These are phyloP conservation scores for Aldrovandia affinis DNA, from an alignment of 2,797 vertebrate species.

Conservation along the genomic window DNA sequence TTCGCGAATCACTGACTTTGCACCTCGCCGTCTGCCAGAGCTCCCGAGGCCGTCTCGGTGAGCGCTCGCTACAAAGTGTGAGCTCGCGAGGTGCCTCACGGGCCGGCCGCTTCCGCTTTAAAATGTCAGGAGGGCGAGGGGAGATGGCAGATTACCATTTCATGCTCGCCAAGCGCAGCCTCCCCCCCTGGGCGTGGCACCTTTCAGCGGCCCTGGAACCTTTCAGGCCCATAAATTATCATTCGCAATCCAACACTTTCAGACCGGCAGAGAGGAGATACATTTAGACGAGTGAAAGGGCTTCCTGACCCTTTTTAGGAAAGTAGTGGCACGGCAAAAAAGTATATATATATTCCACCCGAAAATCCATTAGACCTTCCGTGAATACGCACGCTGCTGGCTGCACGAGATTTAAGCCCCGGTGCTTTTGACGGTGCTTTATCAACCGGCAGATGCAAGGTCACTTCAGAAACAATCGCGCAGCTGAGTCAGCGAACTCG, in stretches of 20 bases:
- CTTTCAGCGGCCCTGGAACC: neutral
- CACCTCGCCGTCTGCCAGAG: neutral
- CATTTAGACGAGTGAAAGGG: constrained; percentile 8
- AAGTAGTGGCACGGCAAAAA: neutral
- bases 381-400: neutral
- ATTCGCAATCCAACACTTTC: constrained; percentile 6
- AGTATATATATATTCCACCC: neutral
- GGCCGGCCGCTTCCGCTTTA: neutral
- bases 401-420: neutral
- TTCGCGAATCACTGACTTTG: neutral
- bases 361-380: constrained; percentile 1
- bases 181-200: constrained; percentile 11
- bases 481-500: neutral
- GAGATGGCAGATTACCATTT: constrained; percentile 15
- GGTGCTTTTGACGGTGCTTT: neutral
- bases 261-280: constrained; percentile 13
- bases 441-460: neutral
- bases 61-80: neutral
- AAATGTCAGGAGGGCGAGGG: constrained; percentile 17
- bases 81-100: neutral
- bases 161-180: constrained; percentile 3
- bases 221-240: neutral
- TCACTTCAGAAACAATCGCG: neutral
- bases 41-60: neutral
- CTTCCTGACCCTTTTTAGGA: constrained; percentile 18